Percentiles rank a stretch among this genome's conserved stretches.
phyloP scores from a whole-genome alignment of 2,888 invertebrate genomes.

The Tipula vernalis region DNA sequence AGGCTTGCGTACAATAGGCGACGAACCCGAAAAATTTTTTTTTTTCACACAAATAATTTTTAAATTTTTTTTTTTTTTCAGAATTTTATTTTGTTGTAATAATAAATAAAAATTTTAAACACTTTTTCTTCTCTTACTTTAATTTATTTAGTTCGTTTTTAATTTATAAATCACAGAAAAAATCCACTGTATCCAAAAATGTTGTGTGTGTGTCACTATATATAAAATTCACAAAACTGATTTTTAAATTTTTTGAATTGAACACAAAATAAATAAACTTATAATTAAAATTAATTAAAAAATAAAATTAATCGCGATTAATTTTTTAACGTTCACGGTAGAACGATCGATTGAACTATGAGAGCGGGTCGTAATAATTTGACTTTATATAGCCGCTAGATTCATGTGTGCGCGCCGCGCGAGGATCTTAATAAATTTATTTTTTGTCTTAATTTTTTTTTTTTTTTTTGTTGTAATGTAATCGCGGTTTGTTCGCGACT shows the following conservation, averaged over 20 bases:
- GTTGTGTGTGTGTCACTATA: neutral
- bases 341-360: conserved; percentile 8
- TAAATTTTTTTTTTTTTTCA: neutral
- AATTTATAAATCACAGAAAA: neutral
- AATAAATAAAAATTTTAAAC: neutral
- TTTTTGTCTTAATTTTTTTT: neutral
- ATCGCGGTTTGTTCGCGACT: neutral
- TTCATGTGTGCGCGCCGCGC: neutral
- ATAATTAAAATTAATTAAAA: neutral
- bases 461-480: neutral
- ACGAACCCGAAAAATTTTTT: neutral
- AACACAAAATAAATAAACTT: neutral
- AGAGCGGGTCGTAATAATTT: neutral
- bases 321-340: neutral
- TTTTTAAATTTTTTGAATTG: neutral
- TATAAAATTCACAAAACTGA: neutral
- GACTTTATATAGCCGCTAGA: conserved; percentile 5
- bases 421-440: neutral
- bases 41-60: neutral
- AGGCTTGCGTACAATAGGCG: neutral
- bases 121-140: neutral
- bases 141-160: neutral
- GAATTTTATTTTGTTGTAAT: neutral
- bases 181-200: neutral
- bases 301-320: neutral